phyloP scores from a whole-genome alignment of 2,113 vertebrate genomes.

The Ptilonorhynchus violaceus region DNA sequence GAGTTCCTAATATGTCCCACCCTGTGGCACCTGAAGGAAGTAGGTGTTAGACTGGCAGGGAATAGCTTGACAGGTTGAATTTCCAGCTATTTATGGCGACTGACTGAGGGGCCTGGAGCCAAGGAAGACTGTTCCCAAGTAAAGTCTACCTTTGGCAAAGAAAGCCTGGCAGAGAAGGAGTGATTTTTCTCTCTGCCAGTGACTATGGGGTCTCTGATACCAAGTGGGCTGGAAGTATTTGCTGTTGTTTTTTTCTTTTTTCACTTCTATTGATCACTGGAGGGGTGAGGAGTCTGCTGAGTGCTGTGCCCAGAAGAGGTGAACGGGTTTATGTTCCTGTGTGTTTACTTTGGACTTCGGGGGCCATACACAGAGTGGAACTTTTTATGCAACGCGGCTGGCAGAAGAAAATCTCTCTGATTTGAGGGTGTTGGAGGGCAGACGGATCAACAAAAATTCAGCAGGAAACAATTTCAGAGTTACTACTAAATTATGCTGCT shows the following conservation, averaged over 20 bases:
- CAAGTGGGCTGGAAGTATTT: not conserved
- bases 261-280: not conserved
- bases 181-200: not conserved
- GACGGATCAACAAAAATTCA: not conserved
- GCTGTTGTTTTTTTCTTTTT: not conserved
- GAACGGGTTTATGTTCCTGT: not conserved
- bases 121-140: not conserved
- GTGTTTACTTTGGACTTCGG: slow-evolving; percentile 19
- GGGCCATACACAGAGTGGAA: not conserved
- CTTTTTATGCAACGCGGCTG: not conserved
- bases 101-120: not conserved
- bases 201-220: not conserved
- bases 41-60: slow-evolving; percentile 33
- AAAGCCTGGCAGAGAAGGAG: not conserved
- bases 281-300: not conserved
- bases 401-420: not conserved
- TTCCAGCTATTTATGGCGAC: slow-evolving; percentile 26
- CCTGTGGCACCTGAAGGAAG: slow-evolving; percentile 30
- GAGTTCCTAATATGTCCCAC: slow-evolving; percentile 48
- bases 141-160: not conserved
- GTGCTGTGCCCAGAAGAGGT: not conserved
- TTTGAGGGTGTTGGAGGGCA: not conserved
- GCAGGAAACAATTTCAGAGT: not conserved
- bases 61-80: slow-evolving; percentile 40
- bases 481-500: not conserved